Percentiles rank a stretch among this genome's conserved stretches.
Evolutionary conservation across 2,888 invertebrate genomes (phyloP).

Genomic region (Synergus laeviventris): DNA sequence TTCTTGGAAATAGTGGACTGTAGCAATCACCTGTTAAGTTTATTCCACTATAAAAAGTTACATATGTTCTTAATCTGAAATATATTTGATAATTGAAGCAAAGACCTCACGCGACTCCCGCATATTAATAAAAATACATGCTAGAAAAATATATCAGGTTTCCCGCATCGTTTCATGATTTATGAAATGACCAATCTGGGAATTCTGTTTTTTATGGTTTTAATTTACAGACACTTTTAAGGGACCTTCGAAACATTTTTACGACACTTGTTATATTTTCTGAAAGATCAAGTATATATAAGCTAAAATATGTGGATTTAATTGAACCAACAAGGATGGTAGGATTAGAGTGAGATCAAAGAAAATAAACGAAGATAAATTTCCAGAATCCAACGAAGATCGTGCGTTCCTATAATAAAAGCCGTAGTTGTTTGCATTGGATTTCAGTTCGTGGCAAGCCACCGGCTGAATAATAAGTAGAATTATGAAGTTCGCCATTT

Average conservation of each 20-base stretch:
- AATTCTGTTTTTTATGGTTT: background rate
- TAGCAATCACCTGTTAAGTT: background rate
- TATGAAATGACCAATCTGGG: constrained; percentile 12
- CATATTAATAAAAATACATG: background rate
- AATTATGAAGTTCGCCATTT: constrained; percentile 10
- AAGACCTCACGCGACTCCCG: background rate
- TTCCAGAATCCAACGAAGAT: background rate
- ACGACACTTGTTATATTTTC: background rate
- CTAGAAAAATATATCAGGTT: constrained; percentile 13
- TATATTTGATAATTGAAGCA: constrained; percentile 2
- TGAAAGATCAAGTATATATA: background rate
- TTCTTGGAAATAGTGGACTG: background rate
- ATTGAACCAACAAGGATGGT: background rate
- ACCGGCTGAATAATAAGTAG: background rate
- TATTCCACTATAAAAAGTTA: background rate
- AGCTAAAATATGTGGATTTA: background rate
- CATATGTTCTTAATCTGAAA: background rate
- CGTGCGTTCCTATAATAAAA: background rate
- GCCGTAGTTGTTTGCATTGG: background rate
- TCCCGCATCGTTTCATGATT: constrained; percentile 22
- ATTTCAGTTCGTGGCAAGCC: constrained; percentile 20
- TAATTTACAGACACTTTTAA: background rate
- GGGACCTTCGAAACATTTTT: background rate
- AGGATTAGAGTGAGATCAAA: background rate
- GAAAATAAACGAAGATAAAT: background rate